phyloP scores from a whole-genome alignment of 2,888 invertebrate genomes.

The Agapostemon virescens region DNA sequence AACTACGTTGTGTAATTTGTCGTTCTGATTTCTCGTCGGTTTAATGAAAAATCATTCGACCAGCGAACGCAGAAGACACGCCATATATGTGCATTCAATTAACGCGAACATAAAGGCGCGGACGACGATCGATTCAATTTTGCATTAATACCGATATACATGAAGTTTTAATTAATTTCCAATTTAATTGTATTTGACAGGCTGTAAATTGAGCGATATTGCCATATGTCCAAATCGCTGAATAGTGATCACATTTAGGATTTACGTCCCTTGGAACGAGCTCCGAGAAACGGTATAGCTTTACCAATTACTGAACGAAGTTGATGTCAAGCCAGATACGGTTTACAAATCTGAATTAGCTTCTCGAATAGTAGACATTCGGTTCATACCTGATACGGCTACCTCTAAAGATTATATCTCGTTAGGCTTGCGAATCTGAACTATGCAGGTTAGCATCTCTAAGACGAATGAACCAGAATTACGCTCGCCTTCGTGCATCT shows the following conservation, averaged over 20 bases:
- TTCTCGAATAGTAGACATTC: constrained; percentile 49
- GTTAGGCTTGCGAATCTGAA: constrained; percentile 53
- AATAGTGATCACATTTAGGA: constrained; percentile 15
- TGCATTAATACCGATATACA: neutral
- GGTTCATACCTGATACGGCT: constrained; percentile 41
- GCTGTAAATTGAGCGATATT: constrained; percentile 18
- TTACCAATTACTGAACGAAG: constrained; percentile 37
- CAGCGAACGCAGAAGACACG: neutral
- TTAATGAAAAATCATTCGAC: neutral
- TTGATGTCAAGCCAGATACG: constrained; percentile 29
- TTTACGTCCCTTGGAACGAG: neutral
- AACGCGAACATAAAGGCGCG: neutral
- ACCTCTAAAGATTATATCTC: constrained; percentile 45
- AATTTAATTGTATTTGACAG: neutral
- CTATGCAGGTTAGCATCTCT: constrained; percentile 46
- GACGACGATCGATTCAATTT: neutral
- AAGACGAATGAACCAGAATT: constrained; percentile 43
- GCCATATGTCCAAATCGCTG: neutral
- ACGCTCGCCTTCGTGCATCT: constrained; percentile 34
- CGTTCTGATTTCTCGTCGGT: too few species aligned
- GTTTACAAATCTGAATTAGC: constrained; percentile 48
- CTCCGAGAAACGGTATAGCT: constrained; percentile 30
- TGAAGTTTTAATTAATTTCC: neutral
- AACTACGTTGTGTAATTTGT: neutral
- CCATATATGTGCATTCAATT: neutral